Conservation (phyloP, 2,888 invertebrate species). For the Omphaloscelis lunosa region DNA sequence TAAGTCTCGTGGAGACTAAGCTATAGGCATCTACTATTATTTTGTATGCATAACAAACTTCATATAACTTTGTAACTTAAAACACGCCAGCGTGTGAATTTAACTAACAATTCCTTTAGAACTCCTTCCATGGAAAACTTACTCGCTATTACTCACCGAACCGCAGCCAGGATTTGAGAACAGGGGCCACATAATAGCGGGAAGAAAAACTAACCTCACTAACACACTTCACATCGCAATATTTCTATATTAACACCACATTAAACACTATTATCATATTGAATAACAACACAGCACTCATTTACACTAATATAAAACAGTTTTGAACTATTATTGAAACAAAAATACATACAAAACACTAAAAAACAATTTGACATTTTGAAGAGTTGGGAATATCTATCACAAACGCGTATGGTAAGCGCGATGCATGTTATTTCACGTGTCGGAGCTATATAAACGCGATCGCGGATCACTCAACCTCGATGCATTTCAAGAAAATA, state of each 20-base stretch:
- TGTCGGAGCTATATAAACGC: slow-evolving; percentile 56
- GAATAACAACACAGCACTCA: slow-evolving; percentile 58
- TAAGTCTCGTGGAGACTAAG: slow-evolving; percentile 37
- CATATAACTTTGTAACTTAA: slow-evolving; percentile 24
- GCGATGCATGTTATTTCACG: slow-evolving; percentile 57
- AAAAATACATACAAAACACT: slow-evolving; percentile 80
- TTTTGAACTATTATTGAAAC: slow-evolving; percentile 57
- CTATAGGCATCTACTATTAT: slow-evolving; percentile 49
- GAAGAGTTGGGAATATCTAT: slow-evolving; percentile 73
- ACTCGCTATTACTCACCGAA: slow-evolving; percentile 88
- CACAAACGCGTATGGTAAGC: slow-evolving; percentile 66
- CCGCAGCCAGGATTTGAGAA: slow-evolving; percentile 79
- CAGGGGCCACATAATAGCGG: slow-evolving; percentile 83
- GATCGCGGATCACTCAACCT: slow-evolving; percentile 82
- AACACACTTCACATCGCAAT: slow-evolving; percentile 76
- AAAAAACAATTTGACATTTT: slow-evolving; percentile 85
- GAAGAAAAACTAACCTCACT: slow-evolving; percentile 88
- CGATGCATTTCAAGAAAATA: slow-evolving; percentile 74
- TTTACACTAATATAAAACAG: slow-evolving; percentile 38
- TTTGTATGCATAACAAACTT: slow-evolving; percentile 55
- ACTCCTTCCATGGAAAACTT: slow-evolving; percentile 82
- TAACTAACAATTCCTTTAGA: slow-evolving; percentile 73
- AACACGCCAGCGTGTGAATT: slow-evolving; percentile 5
- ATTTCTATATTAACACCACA: slow-evolving; percentile 66
- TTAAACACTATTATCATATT: slow-evolving; percentile 35